Evolutionary conservation across 2,888 invertebrate species (phyloP).

Genomic region (Bunonema sp.): DNA sequence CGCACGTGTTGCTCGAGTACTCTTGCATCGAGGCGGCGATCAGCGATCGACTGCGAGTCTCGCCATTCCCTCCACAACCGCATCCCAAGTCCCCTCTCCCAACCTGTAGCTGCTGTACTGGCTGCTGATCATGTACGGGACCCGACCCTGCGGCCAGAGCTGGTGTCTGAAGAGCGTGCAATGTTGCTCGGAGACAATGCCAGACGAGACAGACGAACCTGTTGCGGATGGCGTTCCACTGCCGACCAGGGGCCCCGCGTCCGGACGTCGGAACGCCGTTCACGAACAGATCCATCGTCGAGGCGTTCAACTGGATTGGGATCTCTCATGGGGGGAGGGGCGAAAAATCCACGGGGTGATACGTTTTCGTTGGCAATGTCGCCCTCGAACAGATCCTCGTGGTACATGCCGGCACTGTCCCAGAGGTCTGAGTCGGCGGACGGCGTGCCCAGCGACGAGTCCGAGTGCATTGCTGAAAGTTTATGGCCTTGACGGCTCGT

Average conservation of each 20-base stretch:
- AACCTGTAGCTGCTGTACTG: conserved; percentile 42
- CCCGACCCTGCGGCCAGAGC: conserved; percentile 34
- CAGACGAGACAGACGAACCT: too few species aligned
- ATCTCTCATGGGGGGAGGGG: background rate
- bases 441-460: background rate
- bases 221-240: conserved; percentile 37
- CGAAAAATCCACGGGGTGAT: background rate
- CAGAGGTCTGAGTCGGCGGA: conserved; percentile 16
- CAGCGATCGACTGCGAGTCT: conserved; percentile 27
- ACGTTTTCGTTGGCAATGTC: conserved; percentile 41
- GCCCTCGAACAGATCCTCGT: conserved; percentile 35
- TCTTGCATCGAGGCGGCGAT: conserved; percentile 42
- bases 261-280: conserved; percentile 17
- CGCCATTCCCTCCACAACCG: background rate
- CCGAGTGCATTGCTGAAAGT: background rate
- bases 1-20: conserved; percentile 34
- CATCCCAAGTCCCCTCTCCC: background rate
- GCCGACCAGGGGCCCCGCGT: conserved; percentile 14
- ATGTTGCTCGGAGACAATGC: too few species aligned
- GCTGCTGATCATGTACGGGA: conserved; percentile 37
- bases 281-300: conserved; percentile 28
- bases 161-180: too few species aligned
- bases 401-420: conserved; percentile 42
- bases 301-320: conserved; percentile 27
- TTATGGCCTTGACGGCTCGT: too few species aligned